These are phyloP conservation scores for Ophion ventricosus DNA, from an alignment of 2,888 invertebrate species.

Conservation along the genomic window DNA sequence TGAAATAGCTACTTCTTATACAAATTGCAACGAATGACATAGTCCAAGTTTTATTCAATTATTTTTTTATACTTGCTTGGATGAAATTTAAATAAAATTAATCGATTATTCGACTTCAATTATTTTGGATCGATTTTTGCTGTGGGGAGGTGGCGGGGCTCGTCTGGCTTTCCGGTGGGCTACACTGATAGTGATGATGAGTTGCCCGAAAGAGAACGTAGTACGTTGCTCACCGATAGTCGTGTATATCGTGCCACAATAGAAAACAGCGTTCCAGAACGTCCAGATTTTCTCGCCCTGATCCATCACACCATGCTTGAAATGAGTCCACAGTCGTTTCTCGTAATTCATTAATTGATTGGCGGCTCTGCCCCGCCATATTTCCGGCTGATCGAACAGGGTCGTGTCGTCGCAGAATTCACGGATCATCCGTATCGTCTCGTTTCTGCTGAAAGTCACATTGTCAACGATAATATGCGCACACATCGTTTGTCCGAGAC, in stretches of 20 bases:
- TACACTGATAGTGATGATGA: neutral
- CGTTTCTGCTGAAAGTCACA: constrained; percentile 74
- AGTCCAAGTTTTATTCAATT: no score
- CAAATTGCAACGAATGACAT: no score
- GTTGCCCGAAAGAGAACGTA: neutral
- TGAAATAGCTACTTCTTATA: no score
- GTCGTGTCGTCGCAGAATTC: constrained; percentile 76
- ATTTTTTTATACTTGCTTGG: no score
- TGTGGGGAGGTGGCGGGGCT: no score
- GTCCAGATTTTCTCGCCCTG: constrained; percentile 88
- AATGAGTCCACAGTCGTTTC: constrained; percentile 83
- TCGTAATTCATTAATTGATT: constrained; percentile 85
- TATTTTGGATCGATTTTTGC: no score
- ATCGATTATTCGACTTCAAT: no score
- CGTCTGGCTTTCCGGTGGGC: no score
- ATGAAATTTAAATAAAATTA: no score
- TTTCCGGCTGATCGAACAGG: constrained; percentile 77
- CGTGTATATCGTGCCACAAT: constrained; percentile 94
- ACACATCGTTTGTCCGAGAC: neutral
- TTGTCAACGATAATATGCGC: neutral
- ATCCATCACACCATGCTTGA: constrained; percentile 82
- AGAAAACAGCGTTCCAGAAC: constrained; percentile 94
- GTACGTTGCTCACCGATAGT: constrained; percentile 89
- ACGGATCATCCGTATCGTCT: constrained; percentile 77
- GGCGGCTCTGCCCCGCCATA: constrained; percentile 85